Evolutionary conservation across 2,888 invertebrate genomes (phyloP), one percentile per base, ranked within the genome.

Genomic region (Drosophila emarginata): DNA sequence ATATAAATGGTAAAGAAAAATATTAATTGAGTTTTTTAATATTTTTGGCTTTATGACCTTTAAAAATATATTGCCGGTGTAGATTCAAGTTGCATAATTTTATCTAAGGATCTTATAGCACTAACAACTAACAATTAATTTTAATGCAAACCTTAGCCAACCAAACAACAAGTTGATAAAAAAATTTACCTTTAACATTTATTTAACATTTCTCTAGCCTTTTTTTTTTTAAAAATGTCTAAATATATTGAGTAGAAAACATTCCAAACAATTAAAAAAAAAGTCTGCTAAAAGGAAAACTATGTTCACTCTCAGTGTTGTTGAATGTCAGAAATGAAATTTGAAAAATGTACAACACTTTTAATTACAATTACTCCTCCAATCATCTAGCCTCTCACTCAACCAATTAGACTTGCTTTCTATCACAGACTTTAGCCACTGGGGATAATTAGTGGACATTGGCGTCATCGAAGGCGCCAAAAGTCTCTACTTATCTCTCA

Each of bases 321-420:
- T 18, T 12, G 45, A 45, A 21, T 45, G 45, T 45, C 40, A 9
- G 18, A 15, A 21, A 45, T 12, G 1, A 45, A 21, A 45, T 18
- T 15, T 45, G 18, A 15, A 45, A 45, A 45, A 45, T 45, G 18
- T 45, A 21, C 45, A 45, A 45, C 21, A 45, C 45, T 45, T 45
- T 45, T 45, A 45, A 21, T 54, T 54, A 54, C 36, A 36, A 36
- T 54, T 36, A 36, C 32, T 18, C 18, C 32, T 36, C 36, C 54
- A 36, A 54, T 18, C 54, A 36, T 36, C 54, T 64, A 66, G 64
- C 76, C 45, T 21, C 71, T 14, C 37, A 58, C 60, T 23, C 37
- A 62, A 58, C 78, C 86, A 85, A 81, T 79, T 81, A 77, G 75
- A 36, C 65, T 64, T 51, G 77, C 82, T 82, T 85, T 80, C 83